phyloP scores from a whole-genome alignment of 1,140 invertebrate species.

The Scylla paramamosain region DNA sequence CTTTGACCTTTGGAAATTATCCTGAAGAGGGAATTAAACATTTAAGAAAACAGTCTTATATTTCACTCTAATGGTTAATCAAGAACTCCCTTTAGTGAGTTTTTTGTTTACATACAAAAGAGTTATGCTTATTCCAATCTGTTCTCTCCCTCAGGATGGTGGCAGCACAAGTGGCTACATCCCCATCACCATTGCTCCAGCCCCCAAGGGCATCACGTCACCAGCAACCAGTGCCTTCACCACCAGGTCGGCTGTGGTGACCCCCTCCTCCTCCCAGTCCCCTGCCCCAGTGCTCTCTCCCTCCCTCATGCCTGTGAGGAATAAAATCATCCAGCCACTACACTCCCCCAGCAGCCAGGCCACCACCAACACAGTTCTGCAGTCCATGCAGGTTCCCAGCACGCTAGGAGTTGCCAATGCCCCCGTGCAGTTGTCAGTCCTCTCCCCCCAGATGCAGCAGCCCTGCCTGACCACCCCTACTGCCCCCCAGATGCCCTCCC shows the following conservation, averaged over 20 bases:
- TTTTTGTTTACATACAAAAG: no score
- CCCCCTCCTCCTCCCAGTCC: neutral
- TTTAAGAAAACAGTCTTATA: no score
- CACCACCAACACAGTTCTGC: neutral
- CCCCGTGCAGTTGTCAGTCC: slow-evolving; percentile 48
- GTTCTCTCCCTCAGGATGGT: neutral
- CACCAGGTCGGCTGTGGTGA: neutral
- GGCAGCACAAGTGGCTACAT: slow-evolving; percentile 51
- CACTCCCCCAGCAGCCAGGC: slow-evolving; percentile 38
- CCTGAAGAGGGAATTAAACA: no score
- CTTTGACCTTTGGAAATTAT: no score
- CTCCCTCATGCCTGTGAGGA: slow-evolving; percentile 3
- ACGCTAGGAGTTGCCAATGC: neutral
- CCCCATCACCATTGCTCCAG: slow-evolving; percentile 53
- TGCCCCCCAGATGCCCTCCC: slow-evolving; percentile 3
- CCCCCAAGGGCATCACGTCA: neutral
- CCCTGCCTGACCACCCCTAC: neutral
- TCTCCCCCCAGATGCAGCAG: neutral
- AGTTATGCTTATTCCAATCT: no score
- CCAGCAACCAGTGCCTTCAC: slow-evolving; percentile 26
- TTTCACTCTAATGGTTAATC: no score
- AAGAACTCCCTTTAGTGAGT: no score
- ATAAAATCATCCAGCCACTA: slow-evolving; percentile 27
- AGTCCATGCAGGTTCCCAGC: slow-evolving; percentile 36
- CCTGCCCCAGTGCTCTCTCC: neutral